Conservation (phyloP, 35 echinoderm and acorn worm genomes). For the Eucidaris tribuloides region DNA sequence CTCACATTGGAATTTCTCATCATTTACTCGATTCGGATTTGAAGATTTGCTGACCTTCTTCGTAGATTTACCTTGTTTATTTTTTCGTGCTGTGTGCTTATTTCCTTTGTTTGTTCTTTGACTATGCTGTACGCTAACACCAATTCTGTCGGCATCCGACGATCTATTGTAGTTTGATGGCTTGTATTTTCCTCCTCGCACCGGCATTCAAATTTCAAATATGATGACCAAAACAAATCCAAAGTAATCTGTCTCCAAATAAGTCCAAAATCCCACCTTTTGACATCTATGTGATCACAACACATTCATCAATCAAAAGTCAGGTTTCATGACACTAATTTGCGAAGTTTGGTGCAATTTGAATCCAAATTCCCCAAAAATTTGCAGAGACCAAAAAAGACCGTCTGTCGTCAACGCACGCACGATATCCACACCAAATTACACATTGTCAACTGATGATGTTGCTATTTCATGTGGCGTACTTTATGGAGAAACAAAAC, state of each 20-base stretch:
- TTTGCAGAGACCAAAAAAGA: background rate
- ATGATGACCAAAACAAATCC: background rate
- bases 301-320: background rate
- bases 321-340: background rate
- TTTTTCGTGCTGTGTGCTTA: background rate
- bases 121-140: background rate
- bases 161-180: background rate
- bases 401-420: background rate
- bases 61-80: background rate
- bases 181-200: background rate
- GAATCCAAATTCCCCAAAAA: background rate
- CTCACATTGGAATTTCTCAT: background rate
- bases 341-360: background rate
- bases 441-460: no score
- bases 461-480: no score
- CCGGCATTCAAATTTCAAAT: background rate
- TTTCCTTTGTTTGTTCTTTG: background rate
- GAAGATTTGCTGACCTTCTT: background rate
- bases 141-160: background rate
- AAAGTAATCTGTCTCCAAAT: background rate
- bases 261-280: background rate
- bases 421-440: no score
- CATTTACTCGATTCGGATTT: background rate
- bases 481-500: no score
- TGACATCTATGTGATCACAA: background rate